Evolutionary conservation across 2,113 vertebrate species (phyloP), one percentile per base, ranked within the genome.

Genomic region (Pionites leucogaster): DNA sequence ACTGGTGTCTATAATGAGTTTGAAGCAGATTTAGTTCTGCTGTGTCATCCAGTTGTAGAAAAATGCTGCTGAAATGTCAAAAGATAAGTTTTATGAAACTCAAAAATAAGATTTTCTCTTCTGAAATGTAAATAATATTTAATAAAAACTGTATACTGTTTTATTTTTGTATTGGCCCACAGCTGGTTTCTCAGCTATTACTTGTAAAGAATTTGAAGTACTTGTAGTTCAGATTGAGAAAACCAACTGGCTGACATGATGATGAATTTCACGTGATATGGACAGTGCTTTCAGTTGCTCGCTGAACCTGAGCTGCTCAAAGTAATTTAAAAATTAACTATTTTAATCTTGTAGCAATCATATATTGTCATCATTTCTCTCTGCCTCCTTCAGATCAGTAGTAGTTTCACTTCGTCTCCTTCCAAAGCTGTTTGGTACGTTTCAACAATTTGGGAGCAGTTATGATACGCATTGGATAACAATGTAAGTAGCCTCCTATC

Each of bases 381-480:
- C 64, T 85, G 62, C 63, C 60, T 74, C 68, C 44, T 95, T 95
- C 90, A 99, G 99, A 97, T 99, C 99, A 41, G 99, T 99, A 31
- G 99, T 99, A 81, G 99, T 99, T 76, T 99, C 99, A 33, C 98
- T 99, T 93, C 99, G 99, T 82, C 98, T 99, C 60, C 98, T 99
- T 82, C 99, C 99, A 20, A 99, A 99, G 93, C 98, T 99, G 20
- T 99, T 99, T 59, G 99, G 99, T 94, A 99, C 99, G 7, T 99
- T 99, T 97, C 99, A 99, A 28, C 99, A 99, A 74, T 99, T 99
- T 94, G 99, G 99, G 83, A 99, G 99, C 97, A 99, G 99, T 97
- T 99, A 99, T 6, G 99, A 99, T 96, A 99, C 99, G 11, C 99
- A 99, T 93, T 99, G 99, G 99, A 99, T 99, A 97, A 99, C 99